A percentile compares a stretch with the other conserved stretches of the same genome.
Conservation (phyloP, 2,888 invertebrate genomes). For the Gymnocheta viridis region DNA sequence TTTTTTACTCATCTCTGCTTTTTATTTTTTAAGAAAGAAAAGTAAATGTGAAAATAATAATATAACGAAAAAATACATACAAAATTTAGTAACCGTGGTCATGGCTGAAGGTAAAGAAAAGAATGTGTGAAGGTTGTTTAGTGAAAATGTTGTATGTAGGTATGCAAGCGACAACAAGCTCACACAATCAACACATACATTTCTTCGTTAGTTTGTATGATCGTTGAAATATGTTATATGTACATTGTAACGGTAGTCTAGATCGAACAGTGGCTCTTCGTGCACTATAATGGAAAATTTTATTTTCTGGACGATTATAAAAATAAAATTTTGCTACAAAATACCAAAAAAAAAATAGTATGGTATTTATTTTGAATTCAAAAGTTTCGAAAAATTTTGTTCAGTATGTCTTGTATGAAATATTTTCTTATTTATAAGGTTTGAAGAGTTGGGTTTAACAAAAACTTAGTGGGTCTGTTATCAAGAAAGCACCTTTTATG, state of each 20-base stretch:
- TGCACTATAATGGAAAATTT: not conserved
- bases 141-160: slow-evolving; percentile 74
- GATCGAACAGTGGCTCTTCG: slow-evolving; percentile 1
- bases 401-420: too few relatives aligned
- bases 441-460: too few relatives aligned
- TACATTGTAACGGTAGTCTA: not conserved
- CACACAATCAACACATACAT: not conserved
- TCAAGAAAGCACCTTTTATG: too few relatives aligned
- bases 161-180: slow-evolving; percentile 22
- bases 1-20: slow-evolving; percentile 18
- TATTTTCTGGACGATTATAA: not conserved
- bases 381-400: too few relatives aligned
- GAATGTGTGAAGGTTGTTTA: slow-evolving; percentile 82
- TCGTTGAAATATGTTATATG: not conserved
- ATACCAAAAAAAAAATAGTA: too few relatives aligned
- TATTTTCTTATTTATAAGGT: too few relatives aligned
- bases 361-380: too few relatives aligned
- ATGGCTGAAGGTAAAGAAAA: slow-evolving; percentile 80
- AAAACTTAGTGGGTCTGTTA: too few relatives aligned
- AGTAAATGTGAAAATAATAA: slow-evolving; percentile 47
- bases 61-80: slow-evolving; percentile 48
- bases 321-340: not conserved
- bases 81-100: slow-evolving; percentile 81
- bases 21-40: slow-evolving; percentile 22
- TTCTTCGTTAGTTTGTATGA: not conserved